These are phyloP conservation scores for Andrena hattorfiana DNA, from an alignment of 2,888 invertebrate species.

Conservation along the genomic window DNA sequence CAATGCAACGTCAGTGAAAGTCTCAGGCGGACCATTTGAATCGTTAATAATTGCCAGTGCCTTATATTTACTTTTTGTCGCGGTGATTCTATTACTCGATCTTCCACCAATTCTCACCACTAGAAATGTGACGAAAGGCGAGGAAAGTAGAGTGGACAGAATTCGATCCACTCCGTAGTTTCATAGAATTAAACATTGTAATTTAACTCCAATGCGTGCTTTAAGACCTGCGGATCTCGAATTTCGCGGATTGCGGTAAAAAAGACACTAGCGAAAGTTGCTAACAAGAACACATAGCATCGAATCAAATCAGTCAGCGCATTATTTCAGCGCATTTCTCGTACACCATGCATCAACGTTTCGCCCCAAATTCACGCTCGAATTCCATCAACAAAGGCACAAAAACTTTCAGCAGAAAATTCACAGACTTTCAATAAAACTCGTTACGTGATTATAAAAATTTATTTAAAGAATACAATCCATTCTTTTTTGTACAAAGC, in stretches of 20 bases:
- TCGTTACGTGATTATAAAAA: too few species aligned
- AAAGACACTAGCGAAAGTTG: constrained; percentile 46
- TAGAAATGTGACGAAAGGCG: constrained; percentile 6
- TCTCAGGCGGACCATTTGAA: too few species aligned
- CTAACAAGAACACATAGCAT: constrained; percentile 37
- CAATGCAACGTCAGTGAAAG: too few species aligned
- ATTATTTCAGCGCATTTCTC: not conserved
- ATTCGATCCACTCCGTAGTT: constrained; percentile 51
- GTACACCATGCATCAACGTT: not conserved
- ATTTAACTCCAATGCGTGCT: constrained; percentile 51
- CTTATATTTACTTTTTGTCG: too few species aligned
- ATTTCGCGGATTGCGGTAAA: constrained; percentile 47
- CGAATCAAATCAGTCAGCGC: constrained; percentile 29
- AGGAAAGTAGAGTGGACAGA: constrained; percentile 33
- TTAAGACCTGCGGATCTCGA: constrained; percentile 46
- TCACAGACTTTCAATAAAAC: too few species aligned
- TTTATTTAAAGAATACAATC: too few species aligned
- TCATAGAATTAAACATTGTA: constrained; percentile 57
- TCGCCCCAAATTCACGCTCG: not conserved
- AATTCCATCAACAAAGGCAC: not conserved
- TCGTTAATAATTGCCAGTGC: too few species aligned
- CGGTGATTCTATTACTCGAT: too few species aligned
- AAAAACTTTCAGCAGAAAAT: too few species aligned
- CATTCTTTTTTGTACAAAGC: too few species aligned
- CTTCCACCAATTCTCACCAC: too few species aligned